Conservation (phyloP, 1,140 invertebrate genomes). For the Bombus sylvicola region DNA sequence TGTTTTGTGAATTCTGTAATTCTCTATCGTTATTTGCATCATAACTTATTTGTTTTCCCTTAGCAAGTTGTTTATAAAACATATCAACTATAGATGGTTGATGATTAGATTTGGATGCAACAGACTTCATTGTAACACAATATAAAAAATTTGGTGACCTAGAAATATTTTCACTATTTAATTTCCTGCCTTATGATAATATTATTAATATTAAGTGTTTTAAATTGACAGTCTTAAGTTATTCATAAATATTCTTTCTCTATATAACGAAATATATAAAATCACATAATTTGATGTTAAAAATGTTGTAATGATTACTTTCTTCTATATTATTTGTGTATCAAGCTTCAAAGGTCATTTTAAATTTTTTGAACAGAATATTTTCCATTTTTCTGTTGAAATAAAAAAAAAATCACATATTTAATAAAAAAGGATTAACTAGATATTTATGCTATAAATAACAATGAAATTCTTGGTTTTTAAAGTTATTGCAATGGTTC, state of each 20-base stretch:
- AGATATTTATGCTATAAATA: background rate
- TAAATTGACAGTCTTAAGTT: background rate
- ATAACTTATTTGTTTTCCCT: background rate
- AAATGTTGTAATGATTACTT: no score
- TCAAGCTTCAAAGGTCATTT: no score
- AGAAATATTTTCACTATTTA: background rate
- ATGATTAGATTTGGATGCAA: background rate
- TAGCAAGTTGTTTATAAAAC: slow-evolving; percentile 23
- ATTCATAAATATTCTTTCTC: background rate
- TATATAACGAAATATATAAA: no score
- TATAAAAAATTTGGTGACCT: background rate
- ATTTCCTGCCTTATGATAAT: background rate
- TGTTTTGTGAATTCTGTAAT: background rate
- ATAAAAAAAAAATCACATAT: background rate
- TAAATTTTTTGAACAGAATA: no score
- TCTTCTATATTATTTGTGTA: no score
- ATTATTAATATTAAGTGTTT: background rate
- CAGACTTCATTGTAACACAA: background rate
- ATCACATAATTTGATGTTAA: no score
- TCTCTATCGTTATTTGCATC: background rate
- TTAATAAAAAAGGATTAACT: background rate
- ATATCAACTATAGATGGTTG: slow-evolving; percentile 20
- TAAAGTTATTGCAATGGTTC: no score
- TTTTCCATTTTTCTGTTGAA: no score
- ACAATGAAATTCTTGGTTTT: no score